A percentile compares a stretch with the other conserved stretches of the same genome.
These are phyloP conservation scores for Lasioglossum zephyrum DNA, from an alignment of 2,888 invertebrate species.

Conservation along the genomic window DNA sequence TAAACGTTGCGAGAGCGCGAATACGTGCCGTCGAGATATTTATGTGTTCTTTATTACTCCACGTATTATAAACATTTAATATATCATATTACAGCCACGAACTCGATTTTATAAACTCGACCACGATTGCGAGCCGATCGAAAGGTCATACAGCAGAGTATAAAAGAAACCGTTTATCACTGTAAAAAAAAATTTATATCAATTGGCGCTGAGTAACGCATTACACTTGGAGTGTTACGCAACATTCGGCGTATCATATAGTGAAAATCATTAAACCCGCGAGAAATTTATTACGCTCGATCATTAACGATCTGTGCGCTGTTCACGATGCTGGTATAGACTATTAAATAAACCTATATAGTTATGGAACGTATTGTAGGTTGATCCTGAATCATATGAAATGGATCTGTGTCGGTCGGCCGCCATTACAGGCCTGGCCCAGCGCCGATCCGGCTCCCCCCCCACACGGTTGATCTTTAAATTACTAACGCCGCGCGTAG, in stretches of 20 bases:
- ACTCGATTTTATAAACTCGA: neutral
- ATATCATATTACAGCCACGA: neutral
- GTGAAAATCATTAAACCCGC: neutral
- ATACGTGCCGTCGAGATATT: neutral
- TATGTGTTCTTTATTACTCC: neutral
- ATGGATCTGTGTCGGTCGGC: slow-evolving; percentile 35
- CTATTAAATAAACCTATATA: slow-evolving; percentile 24
- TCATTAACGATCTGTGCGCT: neutral
- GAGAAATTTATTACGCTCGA: slow-evolving; percentile 1
- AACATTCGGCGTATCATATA: neutral
- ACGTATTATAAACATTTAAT: neutral
- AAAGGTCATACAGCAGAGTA: neutral
- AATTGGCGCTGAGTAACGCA: neutral
- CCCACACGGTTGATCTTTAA: slow-evolving; percentile 23
- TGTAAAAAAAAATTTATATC: neutral
- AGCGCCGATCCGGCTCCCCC: neutral
- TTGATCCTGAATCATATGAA: neutral
- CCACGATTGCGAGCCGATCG: neutral
- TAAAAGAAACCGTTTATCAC: neutral
- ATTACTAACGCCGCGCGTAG: slow-evolving; percentile 37
- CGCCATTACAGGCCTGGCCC: slow-evolving; percentile 22
- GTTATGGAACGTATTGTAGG: slow-evolving; percentile 19
- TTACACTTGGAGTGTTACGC: neutral
- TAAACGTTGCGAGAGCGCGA: neutral
- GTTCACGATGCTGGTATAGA: neutral